phyloP scores from a whole-genome alignment of 2,888 invertebrate genomes.

The Deilephila porcellus region DNA sequence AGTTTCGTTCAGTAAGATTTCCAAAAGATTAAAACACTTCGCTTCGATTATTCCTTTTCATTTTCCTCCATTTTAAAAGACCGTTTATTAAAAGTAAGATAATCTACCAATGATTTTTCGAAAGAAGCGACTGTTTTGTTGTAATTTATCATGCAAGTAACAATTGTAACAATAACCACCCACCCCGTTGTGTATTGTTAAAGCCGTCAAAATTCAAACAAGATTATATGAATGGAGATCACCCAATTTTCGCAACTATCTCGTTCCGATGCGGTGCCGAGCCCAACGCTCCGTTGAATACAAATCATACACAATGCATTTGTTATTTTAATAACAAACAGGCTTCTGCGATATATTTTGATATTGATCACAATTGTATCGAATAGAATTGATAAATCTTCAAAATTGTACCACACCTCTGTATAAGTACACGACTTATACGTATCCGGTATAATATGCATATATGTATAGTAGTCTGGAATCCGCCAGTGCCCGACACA shows the following conservation, averaged over 20 bases:
- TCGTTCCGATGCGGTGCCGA: not conserved
- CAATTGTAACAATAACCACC: too few relatives aligned
- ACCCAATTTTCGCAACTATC: constrained; percentile 19
- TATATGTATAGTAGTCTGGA: not conserved
- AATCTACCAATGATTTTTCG: too few relatives aligned
- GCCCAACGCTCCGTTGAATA: constrained; percentile 8
- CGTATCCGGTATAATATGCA: too few relatives aligned
- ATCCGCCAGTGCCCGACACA: not conserved
- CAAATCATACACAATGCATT: constrained; percentile 10
- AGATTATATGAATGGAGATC: constrained; percentile 14
- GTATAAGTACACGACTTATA: not conserved
- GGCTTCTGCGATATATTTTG: not conserved
- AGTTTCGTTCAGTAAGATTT: too few relatives aligned
- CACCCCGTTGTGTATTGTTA: not conserved
- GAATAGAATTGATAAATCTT: not conserved
- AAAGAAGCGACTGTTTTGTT: too few relatives aligned
- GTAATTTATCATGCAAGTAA: too few relatives aligned
- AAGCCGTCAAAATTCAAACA: not conserved
- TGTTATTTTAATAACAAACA: constrained; percentile 9
- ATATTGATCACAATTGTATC: not conserved
- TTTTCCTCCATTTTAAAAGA: too few relatives aligned
- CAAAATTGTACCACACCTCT: not conserved
- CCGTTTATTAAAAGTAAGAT: too few relatives aligned
- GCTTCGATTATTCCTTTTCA: too few relatives aligned
- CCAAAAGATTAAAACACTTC: too few relatives aligned